Conservation (phyloP, 2,888 invertebrate genomes). For the Psylliodes chrysocephalus region DNA sequence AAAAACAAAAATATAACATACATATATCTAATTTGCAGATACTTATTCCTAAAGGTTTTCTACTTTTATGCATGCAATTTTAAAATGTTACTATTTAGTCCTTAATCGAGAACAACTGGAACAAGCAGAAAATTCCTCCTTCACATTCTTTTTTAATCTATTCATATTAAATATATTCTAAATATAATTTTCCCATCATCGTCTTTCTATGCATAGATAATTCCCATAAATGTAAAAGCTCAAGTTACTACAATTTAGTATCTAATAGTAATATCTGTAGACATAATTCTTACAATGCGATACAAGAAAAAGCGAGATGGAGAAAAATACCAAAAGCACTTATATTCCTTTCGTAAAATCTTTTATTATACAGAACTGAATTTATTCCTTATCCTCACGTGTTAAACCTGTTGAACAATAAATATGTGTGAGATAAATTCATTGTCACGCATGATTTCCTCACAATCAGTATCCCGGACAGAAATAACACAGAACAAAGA, state of each 20-base stretch:
- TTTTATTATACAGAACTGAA: conserved; percentile 5
- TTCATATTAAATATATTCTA: too few species aligned
- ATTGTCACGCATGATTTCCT: conserved; percentile 47
- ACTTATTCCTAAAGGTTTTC: too few species aligned
- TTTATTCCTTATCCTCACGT: conserved; percentile 37
- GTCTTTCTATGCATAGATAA: neutral
- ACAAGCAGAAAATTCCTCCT: too few species aligned
- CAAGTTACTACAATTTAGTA: conserved; percentile 4
- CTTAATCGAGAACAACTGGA: too few species aligned
- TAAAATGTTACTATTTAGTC: too few species aligned
- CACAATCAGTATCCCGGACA: conserved; percentile 45
- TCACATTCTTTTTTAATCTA: too few species aligned
- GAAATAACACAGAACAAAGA: conserved; percentile 46
- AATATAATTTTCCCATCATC: too few species aligned
- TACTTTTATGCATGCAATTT: too few species aligned
- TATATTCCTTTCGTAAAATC: conserved; percentile 16
- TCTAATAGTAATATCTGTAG: neutral
- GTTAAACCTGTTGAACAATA: conserved; percentile 44
- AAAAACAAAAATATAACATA: too few species aligned
- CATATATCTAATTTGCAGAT: too few species aligned
- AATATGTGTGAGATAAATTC: conserved; percentile 43
- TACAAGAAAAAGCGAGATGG: neutral
- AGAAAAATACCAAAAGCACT: neutral
- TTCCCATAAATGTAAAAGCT: neutral
- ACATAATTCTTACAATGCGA: neutral